Evolutionary conservation across 2,113 vertebrate genomes (phyloP).

Genomic region (Archilochus colubris): DNA sequence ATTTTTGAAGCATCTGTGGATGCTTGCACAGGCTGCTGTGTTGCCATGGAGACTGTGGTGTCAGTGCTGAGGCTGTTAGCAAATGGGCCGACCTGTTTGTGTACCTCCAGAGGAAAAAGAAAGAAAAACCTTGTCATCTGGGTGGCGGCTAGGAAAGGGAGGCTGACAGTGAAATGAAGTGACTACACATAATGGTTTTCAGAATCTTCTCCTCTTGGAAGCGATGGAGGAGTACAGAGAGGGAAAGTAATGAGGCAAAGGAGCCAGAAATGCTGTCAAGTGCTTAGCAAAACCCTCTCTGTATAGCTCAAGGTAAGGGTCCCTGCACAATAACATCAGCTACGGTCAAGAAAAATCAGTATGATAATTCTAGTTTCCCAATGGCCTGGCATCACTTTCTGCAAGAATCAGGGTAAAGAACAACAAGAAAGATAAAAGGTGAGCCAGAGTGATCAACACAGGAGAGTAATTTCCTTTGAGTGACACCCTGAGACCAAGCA

Average conservation of each 20-base stretch:
- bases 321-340: not conserved
- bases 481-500: not conserved
- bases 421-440: not conserved
- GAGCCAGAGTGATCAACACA: not conserved
- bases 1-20: conserved; percentile 36
- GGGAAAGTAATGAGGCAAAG: not conserved
- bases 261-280: not conserved
- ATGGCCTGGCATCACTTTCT: not conserved
- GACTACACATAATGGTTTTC: conserved; percentile 12
- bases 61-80: conserved; percentile 11
- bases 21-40: conserved; percentile 45
- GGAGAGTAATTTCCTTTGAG: not conserved
- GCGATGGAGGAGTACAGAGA: not conserved
- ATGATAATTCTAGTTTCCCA: conserved; percentile 11
- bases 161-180: not conserved
- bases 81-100: conserved; percentile 63
- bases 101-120: not conserved
- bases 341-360: conserved; percentile 10
- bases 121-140: conserved; percentile 4
- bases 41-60: conserved; percentile 72
- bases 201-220: conserved; percentile 20
- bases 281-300: not conserved
- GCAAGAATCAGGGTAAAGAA: not conserved
- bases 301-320: not conserved
- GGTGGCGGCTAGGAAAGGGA: conserved; percentile 15